Percentiles rank a stretch among this genome's conserved stretches.
These are phyloP conservation scores for Corythornis cristatus DNA, from an alignment of 2,113 vertebrate genomes.

Conservation along the genomic window DNA sequence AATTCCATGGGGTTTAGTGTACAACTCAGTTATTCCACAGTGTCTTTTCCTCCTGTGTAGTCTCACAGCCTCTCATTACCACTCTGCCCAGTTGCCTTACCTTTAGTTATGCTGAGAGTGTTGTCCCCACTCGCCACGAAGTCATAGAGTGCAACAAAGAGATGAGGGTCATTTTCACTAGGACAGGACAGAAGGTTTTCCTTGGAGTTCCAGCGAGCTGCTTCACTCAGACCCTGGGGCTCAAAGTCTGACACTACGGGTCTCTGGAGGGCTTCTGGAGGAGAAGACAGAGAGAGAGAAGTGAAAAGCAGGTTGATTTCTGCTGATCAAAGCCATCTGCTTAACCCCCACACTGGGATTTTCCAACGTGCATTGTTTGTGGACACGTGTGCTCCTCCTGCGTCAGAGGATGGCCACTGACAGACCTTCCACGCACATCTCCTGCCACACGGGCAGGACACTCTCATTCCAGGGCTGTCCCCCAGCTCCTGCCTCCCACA, in stretches of 20 bases:
- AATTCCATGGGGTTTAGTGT: not conserved
- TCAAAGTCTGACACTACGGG: slow-evolving; percentile 89
- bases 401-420: not conserved
- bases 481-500: not conserved
- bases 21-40: not conserved
- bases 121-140: slow-evolving; percentile 99
- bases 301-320: not conserved
- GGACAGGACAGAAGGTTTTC: slow-evolving; percentile 96
- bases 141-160: slow-evolving; percentile 98
- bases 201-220: slow-evolving; percentile 99
- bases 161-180: slow-evolving; percentile 97
- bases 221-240: slow-evolving; percentile 91
- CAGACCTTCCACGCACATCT: not conserved
- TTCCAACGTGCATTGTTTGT: not conserved
- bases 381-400: not conserved
- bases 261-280: slow-evolving; percentile 93
- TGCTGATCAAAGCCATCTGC: slow-evolving; percentile 21
- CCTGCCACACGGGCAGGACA: not conserved
- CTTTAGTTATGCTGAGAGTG: slow-evolving; percentile 99
- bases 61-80: not conserved
- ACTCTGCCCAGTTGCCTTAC: slow-evolving; percentile 66
- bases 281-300: not conserved
- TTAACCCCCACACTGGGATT: not conserved
- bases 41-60: not conserved
- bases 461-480: not conserved